Percentiles rank a stretch among this genome's conserved stretches.
phyloP scores from a whole-genome alignment of 53 echinoderm and acorn worm genomes.

The Astropecten irregularis region DNA sequence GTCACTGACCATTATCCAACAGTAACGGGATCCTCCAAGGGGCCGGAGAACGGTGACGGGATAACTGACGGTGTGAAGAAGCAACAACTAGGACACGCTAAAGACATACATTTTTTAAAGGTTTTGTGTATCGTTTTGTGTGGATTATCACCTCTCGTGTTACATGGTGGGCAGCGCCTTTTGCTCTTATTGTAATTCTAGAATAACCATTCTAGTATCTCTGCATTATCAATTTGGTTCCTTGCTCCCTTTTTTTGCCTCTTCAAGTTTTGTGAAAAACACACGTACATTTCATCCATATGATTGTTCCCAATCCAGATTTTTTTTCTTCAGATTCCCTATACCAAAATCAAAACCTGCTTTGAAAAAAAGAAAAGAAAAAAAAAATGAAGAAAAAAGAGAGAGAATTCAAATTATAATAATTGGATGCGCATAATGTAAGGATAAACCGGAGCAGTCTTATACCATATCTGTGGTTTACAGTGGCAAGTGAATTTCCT shows the following conservation, averaged over 20 bases:
- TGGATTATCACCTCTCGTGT: constrained; percentile 53
- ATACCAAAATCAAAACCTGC: too few species aligned
- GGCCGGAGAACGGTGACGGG: constrained; percentile 12
- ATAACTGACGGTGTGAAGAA: constrained; percentile 44
- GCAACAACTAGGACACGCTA: constrained; percentile 51
- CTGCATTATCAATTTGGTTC: constrained; percentile 26
- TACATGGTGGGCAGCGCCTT: constrained; percentile 14
- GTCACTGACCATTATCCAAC: constrained; percentile 57
- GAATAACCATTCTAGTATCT: constrained; percentile 39
- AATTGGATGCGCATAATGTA: constrained; percentile 28
- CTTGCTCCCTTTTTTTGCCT: background rate
- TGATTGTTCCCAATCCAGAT: too few species aligned
- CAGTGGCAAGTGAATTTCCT: constrained; percentile 30
- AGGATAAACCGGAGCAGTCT: constrained; percentile 1
- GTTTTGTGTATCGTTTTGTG: constrained; percentile 48
- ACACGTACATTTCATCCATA: too few species aligned
- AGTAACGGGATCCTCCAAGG: constrained; percentile 36
- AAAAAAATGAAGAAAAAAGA: too few species aligned
- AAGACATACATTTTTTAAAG: constrained; percentile 58
- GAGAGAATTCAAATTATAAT: background rate
- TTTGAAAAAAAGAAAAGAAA: too few species aligned
- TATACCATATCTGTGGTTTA: background rate
- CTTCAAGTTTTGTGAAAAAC: too few species aligned
- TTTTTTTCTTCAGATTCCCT: too few species aligned
- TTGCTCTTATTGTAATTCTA: constrained; percentile 38